A percentile compares a stretch with the other conserved stretches of the same genome.
phyloP scores from a whole-genome alignment of 2,888 invertebrate genomes.

The Copidosoma aretas region DNA sequence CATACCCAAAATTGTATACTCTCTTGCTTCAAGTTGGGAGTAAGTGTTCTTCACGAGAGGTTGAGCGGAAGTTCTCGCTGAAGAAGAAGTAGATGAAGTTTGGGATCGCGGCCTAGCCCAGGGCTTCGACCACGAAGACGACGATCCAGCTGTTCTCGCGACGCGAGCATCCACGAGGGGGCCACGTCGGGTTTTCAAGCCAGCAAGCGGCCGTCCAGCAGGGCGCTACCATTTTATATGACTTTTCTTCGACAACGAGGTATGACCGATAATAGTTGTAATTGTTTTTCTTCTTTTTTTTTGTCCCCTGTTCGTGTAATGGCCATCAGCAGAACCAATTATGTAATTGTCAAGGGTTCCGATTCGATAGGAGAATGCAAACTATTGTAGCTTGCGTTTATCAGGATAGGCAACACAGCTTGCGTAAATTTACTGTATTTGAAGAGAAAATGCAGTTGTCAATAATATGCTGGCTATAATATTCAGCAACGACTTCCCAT shows the following conservation, averaged over 20 bases:
- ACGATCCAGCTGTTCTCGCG: conserved; percentile 57
- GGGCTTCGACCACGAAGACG: conserved; percentile 35
- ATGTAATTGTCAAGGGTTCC: conserved; percentile 2
- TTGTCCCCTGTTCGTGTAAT: background rate
- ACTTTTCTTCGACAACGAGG: conserved; percentile 94
- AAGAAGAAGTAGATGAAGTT: no score
- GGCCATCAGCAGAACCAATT: conserved; percentile 1
- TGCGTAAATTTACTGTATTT: no score
- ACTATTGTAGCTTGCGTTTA: no score
- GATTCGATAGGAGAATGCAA: background rate
- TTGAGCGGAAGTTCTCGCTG: no score
- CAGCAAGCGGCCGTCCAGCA: conserved; percentile 73
- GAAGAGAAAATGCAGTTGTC: no score
- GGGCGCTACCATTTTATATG: conserved; percentile 95
- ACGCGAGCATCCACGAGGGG: conserved; percentile 43
- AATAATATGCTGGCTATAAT: no score
- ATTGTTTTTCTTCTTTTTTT: background rate
- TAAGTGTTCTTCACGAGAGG: no score
- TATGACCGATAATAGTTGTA: conserved; percentile 64
- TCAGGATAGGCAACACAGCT: no score
- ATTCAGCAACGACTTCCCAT: no score
- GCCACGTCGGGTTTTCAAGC: conserved; percentile 59
- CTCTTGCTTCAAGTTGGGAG: no score
- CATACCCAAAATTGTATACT: no score
- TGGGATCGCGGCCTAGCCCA: conserved; percentile 17